Evolutionary conservation across 35 echinoderm and acorn worm genomes (phyloP).

Genomic region (Hemicentrotus pulcherrimus): DNA sequence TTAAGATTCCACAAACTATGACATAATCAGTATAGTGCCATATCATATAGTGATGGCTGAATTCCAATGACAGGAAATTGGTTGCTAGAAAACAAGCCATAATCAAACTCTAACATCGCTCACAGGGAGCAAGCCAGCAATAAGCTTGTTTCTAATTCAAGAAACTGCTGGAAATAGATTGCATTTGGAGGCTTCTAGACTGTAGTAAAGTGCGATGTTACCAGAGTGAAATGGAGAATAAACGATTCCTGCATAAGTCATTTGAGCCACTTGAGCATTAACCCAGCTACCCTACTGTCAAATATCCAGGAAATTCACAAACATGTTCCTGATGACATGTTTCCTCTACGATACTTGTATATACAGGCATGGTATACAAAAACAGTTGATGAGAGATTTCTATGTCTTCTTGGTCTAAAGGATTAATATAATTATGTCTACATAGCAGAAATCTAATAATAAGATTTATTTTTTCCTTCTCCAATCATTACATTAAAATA

Average conservation of each 20-base stretch:
- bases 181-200: neutral
- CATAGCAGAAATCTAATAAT: too few species aligned
- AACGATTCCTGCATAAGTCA: neutral
- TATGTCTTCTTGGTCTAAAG: too few species aligned
- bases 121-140: neutral
- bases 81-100: neutral
- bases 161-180: neutral
- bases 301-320: neutral
- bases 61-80: neutral
- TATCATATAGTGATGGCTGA: neutral
- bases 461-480: too few species aligned
- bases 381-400: too few species aligned
- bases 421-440: too few species aligned
- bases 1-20: neutral
- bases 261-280: neutral
- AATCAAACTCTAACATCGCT: neutral
- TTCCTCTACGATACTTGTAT: too few species aligned
- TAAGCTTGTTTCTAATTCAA: neutral
- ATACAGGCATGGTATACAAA: too few species aligned
- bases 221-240: too few species aligned
- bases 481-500: too few species aligned
- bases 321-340: neutral
- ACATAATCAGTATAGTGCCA: neutral
- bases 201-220: too few species aligned
- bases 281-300: too few species aligned